Evolutionary conservation across 2,113 vertebrate genomes (phyloP), one percentile per base, ranked within the genome.

Genomic region (Struthidea cinerea): DNA sequence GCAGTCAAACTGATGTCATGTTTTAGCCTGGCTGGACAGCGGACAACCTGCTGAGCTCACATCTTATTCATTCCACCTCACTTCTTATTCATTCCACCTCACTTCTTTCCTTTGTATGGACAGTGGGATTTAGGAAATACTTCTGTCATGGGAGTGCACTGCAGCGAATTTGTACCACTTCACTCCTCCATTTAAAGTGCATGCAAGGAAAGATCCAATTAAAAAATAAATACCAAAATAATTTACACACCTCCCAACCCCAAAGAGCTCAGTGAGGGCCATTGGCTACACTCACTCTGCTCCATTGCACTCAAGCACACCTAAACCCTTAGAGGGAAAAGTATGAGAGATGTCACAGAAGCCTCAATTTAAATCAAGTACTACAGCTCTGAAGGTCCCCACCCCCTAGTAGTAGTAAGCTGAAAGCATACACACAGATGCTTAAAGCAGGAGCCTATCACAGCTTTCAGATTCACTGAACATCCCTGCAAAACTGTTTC

Each of bases 391-490:
- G 50, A 85, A 84, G 69, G 16, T 85, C 57, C 79, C 83, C 37
- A 71, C 59, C 19, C 42, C 74, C 57, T 55, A 28, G 50, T 18
- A 84, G 68, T 92, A 89, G 87, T 86, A 92, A 90, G 65, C n/a
- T 75, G 41, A 93, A 91, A 79, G 39, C 53, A 84, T n/a, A 61
- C 37, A 73, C 60, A 84, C 61, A 93, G 76, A 89, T 83, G 63
- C 88, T 82, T 80, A 46, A 78, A 86, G 59, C 30, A 75, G 28
- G 53, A 94, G 61, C 82, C 64, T 70, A 49, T 57, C 85, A 85
- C 86, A 95, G 68, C 75, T 87, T 93, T 89, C 90, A 80, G 56
- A 92, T 64, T 91, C 85, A 60, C 71, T 47, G 52, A 81, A 84
- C 37, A 89, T 63, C 69, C 41, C 79, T 84, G 59, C 60, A 87